Percentiles rank a stretch among this genome's conserved stretches.
These are phyloP conservation scores for Ditula angustiorana DNA, from an alignment of 2,888 invertebrate species.

Conservation along the genomic window DNA sequence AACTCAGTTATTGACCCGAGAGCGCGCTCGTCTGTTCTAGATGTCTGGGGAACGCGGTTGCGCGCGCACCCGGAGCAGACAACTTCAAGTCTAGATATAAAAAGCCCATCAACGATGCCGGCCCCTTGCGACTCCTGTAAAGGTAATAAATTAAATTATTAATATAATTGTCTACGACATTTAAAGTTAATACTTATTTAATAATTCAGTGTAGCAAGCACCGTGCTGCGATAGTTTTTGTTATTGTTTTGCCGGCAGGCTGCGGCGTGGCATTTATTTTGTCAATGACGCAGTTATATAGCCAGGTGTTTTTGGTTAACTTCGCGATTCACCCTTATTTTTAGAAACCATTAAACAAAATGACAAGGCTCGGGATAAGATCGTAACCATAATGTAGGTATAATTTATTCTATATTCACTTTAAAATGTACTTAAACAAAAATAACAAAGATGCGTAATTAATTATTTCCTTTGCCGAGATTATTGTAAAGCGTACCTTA, in stretches of 20 bases:
- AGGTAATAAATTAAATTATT: slow-evolving; percentile 57
- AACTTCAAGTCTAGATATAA: slow-evolving; percentile 45
- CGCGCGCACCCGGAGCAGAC: slow-evolving; percentile 62
- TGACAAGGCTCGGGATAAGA: no score
- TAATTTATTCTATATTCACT: no score
- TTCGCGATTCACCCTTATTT: neutral
- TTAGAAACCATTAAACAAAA: neutral
- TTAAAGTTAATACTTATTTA: neutral
- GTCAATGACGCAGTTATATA: slow-evolving; percentile 40
- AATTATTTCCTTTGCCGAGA: neutral
- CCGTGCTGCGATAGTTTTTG: slow-evolving; percentile 24
- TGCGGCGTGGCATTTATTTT: neutral
- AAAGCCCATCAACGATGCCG: slow-evolving; percentile 67
- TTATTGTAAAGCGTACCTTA: neutral
- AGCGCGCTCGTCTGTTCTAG: slow-evolving; percentile 48
- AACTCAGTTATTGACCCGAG: slow-evolving; percentile 82
- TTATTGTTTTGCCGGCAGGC: slow-evolving; percentile 45
- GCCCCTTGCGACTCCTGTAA: slow-evolving; percentile 79
- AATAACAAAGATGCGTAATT: neutral
- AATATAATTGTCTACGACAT: neutral
- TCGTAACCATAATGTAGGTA: no score
- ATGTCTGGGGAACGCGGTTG: slow-evolving; percentile 53
- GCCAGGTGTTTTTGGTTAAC: slow-evolving; percentile 27
- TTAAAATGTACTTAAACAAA: neutral
- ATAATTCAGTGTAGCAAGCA: neutral